Conservation (phyloP, 2,113 vertebrate species). For the Onychostoma macrolepis region DNA sequence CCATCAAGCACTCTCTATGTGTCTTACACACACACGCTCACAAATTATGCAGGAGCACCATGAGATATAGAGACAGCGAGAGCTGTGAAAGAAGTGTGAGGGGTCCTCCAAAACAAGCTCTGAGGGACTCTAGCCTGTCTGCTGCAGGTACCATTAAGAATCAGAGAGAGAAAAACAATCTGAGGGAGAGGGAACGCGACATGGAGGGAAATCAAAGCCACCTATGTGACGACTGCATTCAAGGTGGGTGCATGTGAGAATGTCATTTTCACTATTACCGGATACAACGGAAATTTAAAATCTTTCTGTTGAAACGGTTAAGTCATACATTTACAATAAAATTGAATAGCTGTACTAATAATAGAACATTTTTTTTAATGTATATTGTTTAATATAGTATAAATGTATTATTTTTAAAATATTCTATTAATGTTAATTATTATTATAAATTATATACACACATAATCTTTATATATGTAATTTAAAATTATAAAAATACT, state of each 20-base stretch:
- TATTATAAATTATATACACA: too few species aligned
- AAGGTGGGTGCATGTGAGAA: background rate
- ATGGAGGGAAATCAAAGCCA: conserved; percentile 19
- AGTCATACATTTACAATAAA: background rate
- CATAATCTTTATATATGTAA: background rate
- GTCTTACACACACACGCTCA: background rate
- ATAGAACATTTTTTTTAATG: background rate
- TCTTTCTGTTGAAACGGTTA: background rate
- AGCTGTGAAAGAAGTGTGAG: conserved; percentile 32
- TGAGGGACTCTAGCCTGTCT: conserved; percentile 41
- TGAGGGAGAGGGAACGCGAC: conserved; percentile 14
- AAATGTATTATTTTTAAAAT: too few species aligned
- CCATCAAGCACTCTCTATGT: conserved; percentile 23
- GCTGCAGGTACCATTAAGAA: conserved; percentile 22
- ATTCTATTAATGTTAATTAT: too few species aligned
- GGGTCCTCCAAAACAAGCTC: conserved; percentile 39
- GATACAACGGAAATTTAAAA: background rate
- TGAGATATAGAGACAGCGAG: conserved; percentile 17
- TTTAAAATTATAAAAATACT: background rate
- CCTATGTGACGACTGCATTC: background rate
- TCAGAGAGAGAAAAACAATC: background rate
- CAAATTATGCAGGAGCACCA: conserved; percentile 22
- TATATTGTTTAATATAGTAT: too few species aligned
- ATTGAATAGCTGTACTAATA: background rate
- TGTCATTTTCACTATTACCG: background rate